These are phyloP conservation scores for Muscicapa adusta DNA, from an alignment of 2,113 vertebrate genomes.

Conservation along the genomic window DNA sequence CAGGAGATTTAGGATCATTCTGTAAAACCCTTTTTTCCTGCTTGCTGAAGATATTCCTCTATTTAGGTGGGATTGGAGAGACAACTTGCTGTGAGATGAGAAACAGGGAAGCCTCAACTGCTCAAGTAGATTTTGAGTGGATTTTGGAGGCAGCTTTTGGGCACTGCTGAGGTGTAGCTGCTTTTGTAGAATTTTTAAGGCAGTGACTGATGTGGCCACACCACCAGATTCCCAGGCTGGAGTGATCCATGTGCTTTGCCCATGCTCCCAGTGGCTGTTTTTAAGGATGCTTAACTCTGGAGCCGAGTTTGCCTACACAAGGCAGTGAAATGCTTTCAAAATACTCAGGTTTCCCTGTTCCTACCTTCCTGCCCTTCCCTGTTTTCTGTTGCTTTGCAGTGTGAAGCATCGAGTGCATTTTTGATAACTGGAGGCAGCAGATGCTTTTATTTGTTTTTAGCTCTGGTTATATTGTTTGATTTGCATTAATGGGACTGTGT, in stretches of 20 bases:
- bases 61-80: background rate
- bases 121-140: background rate
- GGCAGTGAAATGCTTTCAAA: background rate
- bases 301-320: background rate
- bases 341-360: background rate
- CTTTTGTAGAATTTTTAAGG: background rate
- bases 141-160: background rate
- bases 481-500: background rate
- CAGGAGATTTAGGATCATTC: background rate
- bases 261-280: background rate
- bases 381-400: slow-evolving; percentile 22
- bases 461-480: background rate
- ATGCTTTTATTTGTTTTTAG: background rate
- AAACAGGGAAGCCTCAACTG: background rate
- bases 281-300: background rate
- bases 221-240: background rate
- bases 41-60: background rate
- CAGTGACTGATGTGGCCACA: background rate
- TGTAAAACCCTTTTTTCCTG: background rate
- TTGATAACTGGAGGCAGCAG: background rate
- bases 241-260: background rate
- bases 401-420: background rate
- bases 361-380: background rate
- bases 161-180: background rate
- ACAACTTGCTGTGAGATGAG: background rate